Evolutionary conservation across 1,140 invertebrate species (phyloP).

Genomic region (Drosophila trapezifrons): DNA sequence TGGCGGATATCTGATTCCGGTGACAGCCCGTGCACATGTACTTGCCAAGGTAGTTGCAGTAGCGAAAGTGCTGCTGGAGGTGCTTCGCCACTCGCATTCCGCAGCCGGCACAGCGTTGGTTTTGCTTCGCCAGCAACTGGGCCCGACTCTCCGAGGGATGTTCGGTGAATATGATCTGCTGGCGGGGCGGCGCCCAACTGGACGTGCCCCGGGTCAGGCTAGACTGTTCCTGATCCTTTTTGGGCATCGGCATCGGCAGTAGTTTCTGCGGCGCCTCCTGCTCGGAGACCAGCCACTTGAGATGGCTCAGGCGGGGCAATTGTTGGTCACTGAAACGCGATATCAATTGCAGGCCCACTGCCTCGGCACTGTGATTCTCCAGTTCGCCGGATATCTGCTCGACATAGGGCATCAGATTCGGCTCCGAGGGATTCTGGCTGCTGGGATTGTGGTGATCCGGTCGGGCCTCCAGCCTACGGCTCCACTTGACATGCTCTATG

Average conservation of each 20-base stretch:
- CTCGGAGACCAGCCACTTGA: slow-evolving; percentile 93
- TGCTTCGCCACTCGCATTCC: slow-evolving; percentile 91
- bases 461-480: slow-evolving; percentile 29
- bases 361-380: slow-evolving; percentile 88
- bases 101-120: slow-evolving; percentile 93
- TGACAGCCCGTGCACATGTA: slow-evolving; percentile 96
- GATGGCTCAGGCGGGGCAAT: slow-evolving; percentile 90
- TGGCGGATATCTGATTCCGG: slow-evolving; percentile 89
- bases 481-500: slow-evolving; percentile 89
- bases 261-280: slow-evolving; percentile 90
- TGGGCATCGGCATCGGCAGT: slow-evolving; percentile 89
- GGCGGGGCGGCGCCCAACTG: slow-evolving; percentile 93
- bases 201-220: slow-evolving; percentile 88
- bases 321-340: slow-evolving; percentile 91
- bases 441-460: slow-evolving; percentile 1
- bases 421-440: slow-evolving; percentile 7
- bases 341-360: slow-evolving; percentile 91
- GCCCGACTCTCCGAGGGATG: slow-evolving; percentile 88
- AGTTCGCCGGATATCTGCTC: slow-evolving; percentile 26
- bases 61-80: slow-evolving; percentile 90
- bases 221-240: slow-evolving; percentile 12
- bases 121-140: slow-evolving; percentile 89
- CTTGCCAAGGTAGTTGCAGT: slow-evolving; percentile 94
- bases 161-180: slow-evolving; percentile 93
- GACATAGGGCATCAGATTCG: slow-evolving; percentile 49